Evolutionary conservation across 2,888 invertebrate species (phyloP).

Genomic region (Eurytoma californica): DNA sequence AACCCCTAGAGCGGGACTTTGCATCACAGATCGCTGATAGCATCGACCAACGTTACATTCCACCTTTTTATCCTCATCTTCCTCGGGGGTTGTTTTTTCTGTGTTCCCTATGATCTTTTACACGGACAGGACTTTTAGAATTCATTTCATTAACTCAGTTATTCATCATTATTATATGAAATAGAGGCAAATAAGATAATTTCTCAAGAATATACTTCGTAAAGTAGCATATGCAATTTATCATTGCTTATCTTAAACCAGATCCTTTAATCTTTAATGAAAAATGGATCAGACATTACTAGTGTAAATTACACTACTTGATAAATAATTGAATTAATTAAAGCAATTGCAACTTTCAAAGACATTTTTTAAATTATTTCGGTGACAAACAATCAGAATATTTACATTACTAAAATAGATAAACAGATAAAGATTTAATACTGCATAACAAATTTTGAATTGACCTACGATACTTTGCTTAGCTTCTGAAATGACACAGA

Average conservation of each 20-base stretch:
- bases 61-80: conserved; percentile 46
- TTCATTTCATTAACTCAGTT: neutral
- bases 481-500: neutral
- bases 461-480: conserved; percentile 26
- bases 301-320: too few species aligned
- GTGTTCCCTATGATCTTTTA: conserved; percentile 32
- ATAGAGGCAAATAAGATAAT: too few species aligned
- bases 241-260: too few species aligned
- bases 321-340: conserved; percentile 39
- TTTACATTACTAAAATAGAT: neutral
- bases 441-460: conserved; percentile 4
- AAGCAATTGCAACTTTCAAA: neutral
- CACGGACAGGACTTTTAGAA: conserved; percentile 19
- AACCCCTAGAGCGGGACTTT: conserved; percentile 24
- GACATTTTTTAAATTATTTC: neutral
- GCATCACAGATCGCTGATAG: conserved; percentile 53
- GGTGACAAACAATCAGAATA: neutral
- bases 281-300: too few species aligned
- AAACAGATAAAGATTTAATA: neutral
- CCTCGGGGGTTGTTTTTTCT: neutral
- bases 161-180: too few species aligned
- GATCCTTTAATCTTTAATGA: too few species aligned
- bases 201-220: too few species aligned
- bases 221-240: too few species aligned
- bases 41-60: conserved; percentile 53